Base-by-base conservation (phyloP, 2,797 vertebrate genomes). In the Phataginus tetradactyla region DNA sequence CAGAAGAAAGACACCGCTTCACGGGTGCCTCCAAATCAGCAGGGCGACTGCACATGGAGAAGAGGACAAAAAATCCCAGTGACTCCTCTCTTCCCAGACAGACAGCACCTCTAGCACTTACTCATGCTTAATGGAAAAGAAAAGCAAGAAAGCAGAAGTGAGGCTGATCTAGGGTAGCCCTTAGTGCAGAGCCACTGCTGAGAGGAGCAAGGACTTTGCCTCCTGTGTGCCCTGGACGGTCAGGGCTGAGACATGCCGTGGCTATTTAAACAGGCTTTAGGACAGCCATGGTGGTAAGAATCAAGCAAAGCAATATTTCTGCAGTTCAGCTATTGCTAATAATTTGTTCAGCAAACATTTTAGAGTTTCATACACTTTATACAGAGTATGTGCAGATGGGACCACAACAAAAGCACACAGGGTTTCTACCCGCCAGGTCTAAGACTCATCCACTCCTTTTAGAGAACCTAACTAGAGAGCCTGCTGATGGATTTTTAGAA, bases 101-200 rank as follows among this genome's bases (percentile, higher is more conserved):
- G 83, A 57, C 74, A 29, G 86, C 90, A 20, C 90, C 69, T 87
- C n/a, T 89, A 34, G 64, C 68, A 20, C 94, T 98, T 96, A 98
- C 96, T 98, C 98, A 98, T 92, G 71, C 84, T 86, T 8, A 0
- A 14, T 95, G 97, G 97, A 97, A 98, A 98, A 98, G 92, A 98
- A 98, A 98, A 68, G 96, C 90, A 59, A 97, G 95, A 98, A 98
- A 98, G 97, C 96, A 98, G 98, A 98, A 98, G 94, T 97, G 79
- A 75, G 68, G 74, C 77, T 57, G 78, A 32, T 34, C 53, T n/a
- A n/a, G 39, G 59, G 49, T 15, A 63, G 53, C 39, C 49, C 51
- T 75, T 45, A 13, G 39, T 86, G 81, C 83, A 72, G 7, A 87
- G 83, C 66, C 68, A 34, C 39, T n/a, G 87, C 80, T 61, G 17